Conservation (phyloP, 2,113 vertebrate genomes). For the Danio rerio region DNA sequence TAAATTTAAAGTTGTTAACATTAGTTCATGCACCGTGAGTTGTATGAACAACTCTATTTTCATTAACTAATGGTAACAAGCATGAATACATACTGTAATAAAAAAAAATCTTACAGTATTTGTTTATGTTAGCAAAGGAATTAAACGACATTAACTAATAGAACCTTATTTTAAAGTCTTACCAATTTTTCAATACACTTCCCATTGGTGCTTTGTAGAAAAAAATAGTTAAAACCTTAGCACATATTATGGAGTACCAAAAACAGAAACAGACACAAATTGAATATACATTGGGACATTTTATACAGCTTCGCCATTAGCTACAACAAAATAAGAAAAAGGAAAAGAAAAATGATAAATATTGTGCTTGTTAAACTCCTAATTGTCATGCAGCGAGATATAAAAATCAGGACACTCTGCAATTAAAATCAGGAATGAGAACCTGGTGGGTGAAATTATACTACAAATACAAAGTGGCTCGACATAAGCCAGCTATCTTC, state of each 20-base stretch:
- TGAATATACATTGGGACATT: neutral
- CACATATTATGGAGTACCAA: too few relatives aligned
- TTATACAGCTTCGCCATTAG: neutral
- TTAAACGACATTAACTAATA: too few relatives aligned
- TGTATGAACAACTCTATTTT: too few relatives aligned
- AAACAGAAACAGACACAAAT: too few relatives aligned
- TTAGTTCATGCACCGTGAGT: too few relatives aligned
- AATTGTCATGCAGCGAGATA: slow-evolving; percentile 5
- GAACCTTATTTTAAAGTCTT: too few relatives aligned
- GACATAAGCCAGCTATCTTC: slow-evolving; percentile 10
- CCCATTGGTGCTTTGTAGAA: neutral
- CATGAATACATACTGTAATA: too few relatives aligned
- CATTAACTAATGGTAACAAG: too few relatives aligned
- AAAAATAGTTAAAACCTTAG: neutral
- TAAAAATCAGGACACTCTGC: neutral
- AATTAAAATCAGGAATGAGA: slow-evolving; percentile 25
- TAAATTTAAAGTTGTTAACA: too few relatives aligned
- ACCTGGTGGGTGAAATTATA: neutral
- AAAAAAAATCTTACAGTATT: too few relatives aligned
- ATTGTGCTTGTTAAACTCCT: slow-evolving; percentile 8
- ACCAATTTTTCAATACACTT: too few relatives aligned
- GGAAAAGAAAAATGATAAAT: neutral
- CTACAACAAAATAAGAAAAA: neutral
- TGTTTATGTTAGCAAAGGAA: too few relatives aligned
- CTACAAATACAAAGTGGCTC: neutral